Evolutionary conservation across 2,797 vertebrate genomes (phyloP), one percentile per base, ranked within the genome.

Genomic region (Diglossa cyanea): DNA sequence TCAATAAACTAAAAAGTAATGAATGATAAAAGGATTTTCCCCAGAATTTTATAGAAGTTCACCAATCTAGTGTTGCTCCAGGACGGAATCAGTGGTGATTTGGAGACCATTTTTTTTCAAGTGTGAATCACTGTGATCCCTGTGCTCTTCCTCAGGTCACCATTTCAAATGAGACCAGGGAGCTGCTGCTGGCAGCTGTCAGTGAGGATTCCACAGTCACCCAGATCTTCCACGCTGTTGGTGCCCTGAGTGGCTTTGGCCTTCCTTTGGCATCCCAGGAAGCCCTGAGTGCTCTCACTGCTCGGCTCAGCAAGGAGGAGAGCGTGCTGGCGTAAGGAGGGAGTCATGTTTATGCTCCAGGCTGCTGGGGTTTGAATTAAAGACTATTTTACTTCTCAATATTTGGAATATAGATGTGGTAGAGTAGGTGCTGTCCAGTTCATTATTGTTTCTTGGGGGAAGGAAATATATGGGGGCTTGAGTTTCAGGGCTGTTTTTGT

Each of bases 251-350:
- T 79, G 98, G 98, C 72, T 98, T 99, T 93, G 99, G 98, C 25
- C 99, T 99, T 58, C 98, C 99, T 28, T 79, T 99, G 62, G 98
- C 99, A 31, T 99, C 99, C 30, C 99, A 99, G 96, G 99, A 99
- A 94, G 99, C 98, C 6, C 98, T 99, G 1, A 90, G 97, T 80
- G 99, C 99, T 63, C 98, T 99, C 31, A 98, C 98, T 2, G 97
- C 98, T 94, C 98, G 99, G 37, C 99, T 99, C 86, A 98, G 98
- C 97, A 99, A 99, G 95, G 99, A 99, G 67, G 99, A 99, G 94
- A 99, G 98, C 0, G 99, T 99, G 31, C 96, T 99, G 86, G 98
- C 98, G 99, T 99, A 94, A 99, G 35, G 58, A 63, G 3, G 5
- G 7, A 17, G 23, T 24, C 13, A 14, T 50, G 8, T 33, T 33